Conservation (phyloP, 2,113 vertebrate species). For the Poeciliopsis prolifica region DNA sequence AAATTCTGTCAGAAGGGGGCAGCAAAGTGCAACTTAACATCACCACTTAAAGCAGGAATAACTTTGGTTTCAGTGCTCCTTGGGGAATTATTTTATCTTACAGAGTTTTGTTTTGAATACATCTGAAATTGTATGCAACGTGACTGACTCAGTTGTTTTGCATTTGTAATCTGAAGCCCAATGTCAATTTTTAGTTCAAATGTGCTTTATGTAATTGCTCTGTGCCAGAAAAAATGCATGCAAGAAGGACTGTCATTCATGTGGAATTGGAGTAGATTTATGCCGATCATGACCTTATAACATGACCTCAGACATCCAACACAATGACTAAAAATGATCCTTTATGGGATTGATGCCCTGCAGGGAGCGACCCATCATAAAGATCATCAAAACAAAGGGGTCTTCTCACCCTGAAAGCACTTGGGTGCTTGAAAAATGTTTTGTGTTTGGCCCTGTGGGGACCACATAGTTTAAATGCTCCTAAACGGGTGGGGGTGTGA, state of each 20-base stretch:
- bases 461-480: slow-evolving; percentile 44
- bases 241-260: background rate
- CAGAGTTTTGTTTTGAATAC: background rate
- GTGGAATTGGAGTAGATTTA: background rate
- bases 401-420: slow-evolving; percentile 30
- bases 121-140: background rate
- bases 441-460: slow-evolving; percentile 39
- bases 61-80: background rate
- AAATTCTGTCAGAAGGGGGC: slow-evolving; percentile 51
- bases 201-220: slow-evolving; percentile 4
- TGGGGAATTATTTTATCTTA: background rate
- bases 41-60: background rate
- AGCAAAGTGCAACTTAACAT: slow-evolving; percentile 44
- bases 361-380: slow-evolving; percentile 46
- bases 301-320: slow-evolving; percentile 23
- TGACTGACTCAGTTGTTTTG: background rate
- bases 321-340: slow-evolving; percentile 24
- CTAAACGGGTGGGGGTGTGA: slow-evolving; percentile 52
- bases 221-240: background rate
- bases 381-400: slow-evolving; percentile 46
- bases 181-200: background rate
- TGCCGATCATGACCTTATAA: background rate
- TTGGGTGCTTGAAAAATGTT: slow-evolving; percentile 46
- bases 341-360: slow-evolving; percentile 30
- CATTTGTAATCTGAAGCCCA: accelerated